Percentiles rank a stretch among this genome's conserved stretches.
phyloP scores from a whole-genome alignment of 2,113 vertebrate species.

The Labrus mixtus region DNA sequence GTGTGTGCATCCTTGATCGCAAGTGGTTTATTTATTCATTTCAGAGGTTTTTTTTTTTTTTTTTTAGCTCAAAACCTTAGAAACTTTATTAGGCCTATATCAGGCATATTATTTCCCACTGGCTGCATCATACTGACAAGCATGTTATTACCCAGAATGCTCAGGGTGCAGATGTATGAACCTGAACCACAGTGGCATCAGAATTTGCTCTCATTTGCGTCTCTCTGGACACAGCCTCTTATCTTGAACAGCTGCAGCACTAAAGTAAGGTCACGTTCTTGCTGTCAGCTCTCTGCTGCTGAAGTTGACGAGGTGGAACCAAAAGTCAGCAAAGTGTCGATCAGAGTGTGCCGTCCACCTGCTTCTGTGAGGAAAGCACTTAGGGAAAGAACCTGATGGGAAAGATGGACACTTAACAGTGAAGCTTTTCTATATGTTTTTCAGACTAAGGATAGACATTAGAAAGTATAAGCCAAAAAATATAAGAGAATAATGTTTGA shows the following conservation, averaged over 20 bases:
- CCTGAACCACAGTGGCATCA: slow-evolving; percentile 52
- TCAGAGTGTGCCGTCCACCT: slow-evolving; percentile 16
- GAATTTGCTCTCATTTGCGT: slow-evolving; percentile 14
- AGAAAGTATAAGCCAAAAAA: no score
- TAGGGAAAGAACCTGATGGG: neutral
- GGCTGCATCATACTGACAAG: slow-evolving; percentile 85
- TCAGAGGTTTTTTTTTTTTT: no score
- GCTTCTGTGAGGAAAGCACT: slow-evolving; percentile 3
- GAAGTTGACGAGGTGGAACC: slow-evolving; percentile 28
- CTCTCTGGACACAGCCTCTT: neutral
- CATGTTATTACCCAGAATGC: slow-evolving; percentile 73
- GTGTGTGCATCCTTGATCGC: neutral
- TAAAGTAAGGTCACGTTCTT: slow-evolving; percentile 5
- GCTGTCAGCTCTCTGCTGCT: slow-evolving; percentile 19
- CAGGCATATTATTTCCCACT: slow-evolving; percentile 9
- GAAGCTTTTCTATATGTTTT: neutral
- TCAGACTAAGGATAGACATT: no score
- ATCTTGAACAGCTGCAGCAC: neutral
- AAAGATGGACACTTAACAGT: neutral
- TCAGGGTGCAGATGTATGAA: slow-evolving; percentile 41
- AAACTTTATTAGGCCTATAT: neutral
- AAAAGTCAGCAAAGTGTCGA: slow-evolving; percentile 43
- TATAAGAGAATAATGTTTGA: no score
- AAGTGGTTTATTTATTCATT: no score
- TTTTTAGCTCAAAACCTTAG: no score